Conservation (phyloP, 2,797 vertebrate genomes). For the Esox masquinongy region DNA sequence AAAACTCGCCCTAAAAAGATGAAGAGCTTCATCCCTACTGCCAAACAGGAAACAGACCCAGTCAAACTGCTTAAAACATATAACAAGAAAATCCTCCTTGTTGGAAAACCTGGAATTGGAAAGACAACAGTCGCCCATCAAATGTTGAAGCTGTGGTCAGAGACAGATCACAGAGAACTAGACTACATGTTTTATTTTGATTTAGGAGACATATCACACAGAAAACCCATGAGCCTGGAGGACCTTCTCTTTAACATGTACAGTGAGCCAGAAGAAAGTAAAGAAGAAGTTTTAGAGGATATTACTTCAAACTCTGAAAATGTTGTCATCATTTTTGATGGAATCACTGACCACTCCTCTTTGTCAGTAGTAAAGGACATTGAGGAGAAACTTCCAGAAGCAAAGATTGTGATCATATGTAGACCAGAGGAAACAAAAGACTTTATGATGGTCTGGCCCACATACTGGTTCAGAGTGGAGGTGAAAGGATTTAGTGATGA, state of each 20-base stretch:
- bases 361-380: slow-evolving; percentile 10
- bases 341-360: neutral
- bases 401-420: slow-evolving; percentile 42
- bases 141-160: slow-evolving; percentile 35
- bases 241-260: slow-evolving; percentile 24
- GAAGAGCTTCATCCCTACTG: neutral
- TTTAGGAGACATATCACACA: neutral
- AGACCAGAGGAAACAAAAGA: slow-evolving; percentile 35
- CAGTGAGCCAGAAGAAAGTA: slow-evolving; percentile 2
- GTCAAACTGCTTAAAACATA: slow-evolving; percentile 20
- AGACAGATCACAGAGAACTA: slow-evolving; percentile 14
- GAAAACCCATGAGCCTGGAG: neutral
- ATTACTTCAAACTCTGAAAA: slow-evolving; percentile 36
- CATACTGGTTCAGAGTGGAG: slow-evolving; percentile 21
- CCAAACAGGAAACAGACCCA: neutral
- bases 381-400: slow-evolving; percentile 25
- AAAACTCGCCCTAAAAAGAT: neutral
- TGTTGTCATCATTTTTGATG: slow-evolving; percentile 42
- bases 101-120: slow-evolving; percentile 49
- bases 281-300: slow-evolving; percentile 27
- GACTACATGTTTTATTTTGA: slow-evolving; percentile 48
- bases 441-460: slow-evolving; percentile 14
- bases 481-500: slow-evolving; percentile 42
- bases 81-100: slow-evolving; percentile 30
- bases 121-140: slow-evolving; percentile 38